A percentile compares a stretch with the other conserved stretches of the same genome.
Conservation (phyloP, 2,888 invertebrate species). For the Aleiodes alternator region DNA sequence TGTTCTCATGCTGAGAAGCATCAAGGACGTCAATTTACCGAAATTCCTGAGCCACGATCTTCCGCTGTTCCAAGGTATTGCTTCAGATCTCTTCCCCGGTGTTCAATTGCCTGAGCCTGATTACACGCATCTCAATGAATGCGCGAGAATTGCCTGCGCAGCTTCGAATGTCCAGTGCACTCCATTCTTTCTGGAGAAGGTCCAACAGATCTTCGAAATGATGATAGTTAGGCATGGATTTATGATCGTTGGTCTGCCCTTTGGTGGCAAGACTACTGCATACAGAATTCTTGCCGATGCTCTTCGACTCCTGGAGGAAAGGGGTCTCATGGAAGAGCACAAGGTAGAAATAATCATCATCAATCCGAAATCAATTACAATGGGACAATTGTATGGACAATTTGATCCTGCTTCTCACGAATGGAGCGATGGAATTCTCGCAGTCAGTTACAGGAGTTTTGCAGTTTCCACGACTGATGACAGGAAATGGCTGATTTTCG, state of each 20-base stretch:
- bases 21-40: slow-evolving; percentile 95
- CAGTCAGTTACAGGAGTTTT: slow-evolving; percentile 88
- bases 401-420: slow-evolving; percentile 97
- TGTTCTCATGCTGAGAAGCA: slow-evolving; percentile 89
- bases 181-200: slow-evolving; percentile 90
- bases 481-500: slow-evolving; percentile 96
- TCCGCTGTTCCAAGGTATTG: slow-evolving; percentile 93
- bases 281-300: slow-evolving; percentile 90
- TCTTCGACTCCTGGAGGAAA: slow-evolving; percentile 85
- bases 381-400: slow-evolving; percentile 97
- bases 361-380: slow-evolving; percentile 96
- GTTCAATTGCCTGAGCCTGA: slow-evolving; percentile 87
- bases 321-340: slow-evolving; percentile 86
- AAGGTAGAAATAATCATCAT: slow-evolving; percentile 87
- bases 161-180: slow-evolving; percentile 89
- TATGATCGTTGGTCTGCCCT: slow-evolving; percentile 94
- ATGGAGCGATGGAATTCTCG: slow-evolving; percentile 93
- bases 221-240: slow-evolving; percentile 95
- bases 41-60: slow-evolving; percentile 94
- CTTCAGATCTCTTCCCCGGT: slow-evolving; percentile 95
- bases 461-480: slow-evolving; percentile 81
- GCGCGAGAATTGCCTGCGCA: slow-evolving; percentile 81
- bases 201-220: slow-evolving; percentile 96
- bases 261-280: slow-evolving; percentile 93
- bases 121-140: slow-evolving; percentile 83